These are phyloP conservation scores for Myiotriccus ornatus DNA, from an alignment of 2,797 vertebrate species.

Conservation along the genomic window DNA sequence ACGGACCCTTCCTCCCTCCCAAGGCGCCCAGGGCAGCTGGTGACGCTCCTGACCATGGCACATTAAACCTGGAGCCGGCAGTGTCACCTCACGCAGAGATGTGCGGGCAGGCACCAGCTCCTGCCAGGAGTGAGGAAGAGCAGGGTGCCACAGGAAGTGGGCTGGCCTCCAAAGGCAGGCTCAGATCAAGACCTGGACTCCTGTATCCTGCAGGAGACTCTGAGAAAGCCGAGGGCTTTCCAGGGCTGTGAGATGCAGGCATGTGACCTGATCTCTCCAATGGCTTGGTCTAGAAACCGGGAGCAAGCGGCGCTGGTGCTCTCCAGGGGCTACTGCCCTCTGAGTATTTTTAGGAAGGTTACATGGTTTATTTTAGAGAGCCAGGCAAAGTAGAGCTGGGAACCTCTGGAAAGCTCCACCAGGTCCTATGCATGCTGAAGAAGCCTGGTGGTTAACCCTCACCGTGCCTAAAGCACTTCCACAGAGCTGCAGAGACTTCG, in stretches of 20 bases:
- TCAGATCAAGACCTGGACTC: background rate
- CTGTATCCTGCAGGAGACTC: background rate
- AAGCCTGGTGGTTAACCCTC: background rate
- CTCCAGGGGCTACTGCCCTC: conserved; percentile 34
- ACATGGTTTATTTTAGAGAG: conserved; percentile 58
- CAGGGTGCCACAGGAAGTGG: background rate
- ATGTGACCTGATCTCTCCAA: conserved; percentile 36
- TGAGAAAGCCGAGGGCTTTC: conserved; percentile 27
- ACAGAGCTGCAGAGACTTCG: background rate
- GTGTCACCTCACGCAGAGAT: background rate
- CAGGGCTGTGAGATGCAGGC: background rate
- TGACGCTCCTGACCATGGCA: background rate
- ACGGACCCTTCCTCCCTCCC: background rate
- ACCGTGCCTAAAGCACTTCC: background rate
- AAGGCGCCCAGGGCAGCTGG: background rate
- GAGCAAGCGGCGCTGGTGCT: background rate
- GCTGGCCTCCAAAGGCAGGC: background rate
- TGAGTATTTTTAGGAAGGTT: conserved; percentile 67
- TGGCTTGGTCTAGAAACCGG: conserved; percentile 52
- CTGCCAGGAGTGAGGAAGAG: background rate
- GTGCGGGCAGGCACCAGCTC: background rate
- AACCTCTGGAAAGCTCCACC: conserved; percentile 22
- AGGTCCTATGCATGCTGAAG: background rate
- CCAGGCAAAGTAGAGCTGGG: background rate
- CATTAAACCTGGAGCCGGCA: background rate